phyloP scores from a whole-genome alignment of 2,113 vertebrate genomes.

The Gasterosteus aculeatus region DNA sequence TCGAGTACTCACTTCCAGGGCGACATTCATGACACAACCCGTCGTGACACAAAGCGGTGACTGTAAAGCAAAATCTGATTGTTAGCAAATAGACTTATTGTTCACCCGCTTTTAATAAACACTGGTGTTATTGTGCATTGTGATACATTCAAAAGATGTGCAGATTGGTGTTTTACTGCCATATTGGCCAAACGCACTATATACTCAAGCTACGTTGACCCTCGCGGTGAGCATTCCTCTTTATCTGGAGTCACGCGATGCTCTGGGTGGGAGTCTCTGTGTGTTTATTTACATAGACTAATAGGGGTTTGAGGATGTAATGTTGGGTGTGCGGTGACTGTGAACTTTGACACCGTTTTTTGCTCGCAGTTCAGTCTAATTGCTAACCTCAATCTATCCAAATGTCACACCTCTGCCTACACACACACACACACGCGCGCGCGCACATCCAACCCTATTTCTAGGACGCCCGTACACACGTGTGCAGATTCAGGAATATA shows the following conservation, averaged over 20 bases:
- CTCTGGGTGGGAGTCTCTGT: constrained; percentile 26
- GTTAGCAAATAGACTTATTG: constrained; percentile 24
- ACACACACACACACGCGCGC: neutral
- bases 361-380: constrained; percentile 35
- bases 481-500: constrained; percentile 12
- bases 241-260: constrained; percentile 2
- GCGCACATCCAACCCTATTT: constrained; percentile 3
- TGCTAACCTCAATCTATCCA: constrained; percentile 62
- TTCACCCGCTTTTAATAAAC: constrained; percentile 20
- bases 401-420: constrained; percentile 53
- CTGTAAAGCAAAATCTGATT: constrained; percentile 26
- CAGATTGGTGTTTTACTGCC: constrained; percentile 11
- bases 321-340: constrained; percentile 9
- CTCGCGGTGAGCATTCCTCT: neutral
- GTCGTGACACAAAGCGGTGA: constrained; percentile 35
- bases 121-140: constrained; percentile 25
- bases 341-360: constrained; percentile 66
- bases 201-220: neutral
- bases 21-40: constrained; percentile 50
- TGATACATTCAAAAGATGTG: neutral
- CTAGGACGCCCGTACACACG: constrained; percentile 1
- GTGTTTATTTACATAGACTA: constrained; percentile 63
- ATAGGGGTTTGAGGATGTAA: constrained; percentile 57
- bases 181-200: neutral
- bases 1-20: constrained; percentile 45